A percentile compares a stretch with the other conserved stretches of the same genome.
Conservation (phyloP, 2,888 invertebrate species). For the Cancer borealis region DNA sequence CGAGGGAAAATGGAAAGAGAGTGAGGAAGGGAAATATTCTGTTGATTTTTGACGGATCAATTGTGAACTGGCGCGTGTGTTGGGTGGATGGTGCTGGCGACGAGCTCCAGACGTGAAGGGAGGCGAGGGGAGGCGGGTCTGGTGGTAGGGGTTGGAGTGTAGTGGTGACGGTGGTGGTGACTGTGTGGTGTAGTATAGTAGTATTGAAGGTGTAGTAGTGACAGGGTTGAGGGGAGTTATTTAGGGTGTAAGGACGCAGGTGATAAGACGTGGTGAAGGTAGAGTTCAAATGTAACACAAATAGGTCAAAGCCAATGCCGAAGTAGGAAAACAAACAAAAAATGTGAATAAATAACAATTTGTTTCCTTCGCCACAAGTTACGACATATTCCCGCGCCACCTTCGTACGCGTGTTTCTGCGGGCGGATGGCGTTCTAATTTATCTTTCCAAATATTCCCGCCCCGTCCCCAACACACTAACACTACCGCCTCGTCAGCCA, state of each 20-base stretch:
- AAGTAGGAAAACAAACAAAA: neutral
- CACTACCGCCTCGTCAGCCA: neutral
- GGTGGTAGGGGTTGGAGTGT: neutral
- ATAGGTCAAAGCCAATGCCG: neutral
- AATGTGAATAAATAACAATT: neutral
- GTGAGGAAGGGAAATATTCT: conserved; percentile 18
- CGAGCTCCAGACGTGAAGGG: neutral
- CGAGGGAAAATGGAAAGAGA: neutral
- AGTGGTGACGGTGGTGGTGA: neutral
- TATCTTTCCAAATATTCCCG: neutral
- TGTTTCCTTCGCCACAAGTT: neutral
- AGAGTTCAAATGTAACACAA: neutral
- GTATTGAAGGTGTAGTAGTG: neutral
- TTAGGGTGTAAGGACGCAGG: neutral
- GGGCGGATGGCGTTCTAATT: neutral
- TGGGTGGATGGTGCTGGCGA: neutral
- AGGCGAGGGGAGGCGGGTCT: neutral
- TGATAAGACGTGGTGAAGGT: neutral
- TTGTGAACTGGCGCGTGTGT: conserved; percentile 13
- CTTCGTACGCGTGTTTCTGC: neutral
- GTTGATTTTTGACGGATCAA: conserved; percentile 36
- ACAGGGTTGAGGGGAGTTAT: neutral
- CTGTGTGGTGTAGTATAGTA: neutral
- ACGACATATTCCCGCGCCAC: neutral
- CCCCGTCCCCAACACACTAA: neutral